A percentile compares a stretch with the other conserved stretches of the same genome.
Conservation (phyloP, 2,113 vertebrate genomes). For the Picathartes gymnocephalus region DNA sequence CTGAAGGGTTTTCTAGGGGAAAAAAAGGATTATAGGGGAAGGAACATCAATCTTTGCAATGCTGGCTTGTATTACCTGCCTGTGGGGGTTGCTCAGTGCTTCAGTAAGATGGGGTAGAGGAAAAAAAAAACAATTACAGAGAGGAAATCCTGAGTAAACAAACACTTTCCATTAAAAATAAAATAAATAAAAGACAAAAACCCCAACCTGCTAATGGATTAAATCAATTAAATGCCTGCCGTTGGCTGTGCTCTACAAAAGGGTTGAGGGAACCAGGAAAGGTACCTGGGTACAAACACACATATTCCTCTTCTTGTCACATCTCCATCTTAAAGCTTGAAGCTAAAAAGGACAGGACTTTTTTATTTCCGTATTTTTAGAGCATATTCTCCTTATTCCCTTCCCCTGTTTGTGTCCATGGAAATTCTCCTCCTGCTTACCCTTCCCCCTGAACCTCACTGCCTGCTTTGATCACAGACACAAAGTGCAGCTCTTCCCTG, state of each 20-base stretch:
- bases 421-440: rapidly evolving
- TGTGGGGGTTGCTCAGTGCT: too few relatives aligned
- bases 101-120: rapidly evolving
- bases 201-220: rapidly evolving
- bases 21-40: background rate
- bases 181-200: too few relatives aligned
- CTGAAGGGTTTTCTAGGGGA: rapidly evolving
- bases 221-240: rapidly evolving
- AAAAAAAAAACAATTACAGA: background rate
- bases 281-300: rapidly evolving
- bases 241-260: rapidly evolving
- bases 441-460: rapidly evolving
- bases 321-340: rapidly evolving
- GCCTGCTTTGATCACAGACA: rapidly evolving
- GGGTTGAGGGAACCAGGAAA: rapidly evolving
- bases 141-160: background rate
- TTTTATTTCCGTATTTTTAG: background rate
- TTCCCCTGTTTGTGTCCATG: rapidly evolving
- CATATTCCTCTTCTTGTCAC: rapidly evolving
- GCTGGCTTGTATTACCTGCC: rapidly evolving
- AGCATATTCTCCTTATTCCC: background rate
- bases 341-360: background rate
- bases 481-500: rapidly evolving
- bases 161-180: background rate
- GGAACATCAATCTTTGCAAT: rapidly evolving